A percentile compares a stretch with the other conserved stretches of the same genome.
Conservation (phyloP, 2,888 invertebrate species). For the Dolomedes plantarius region DNA sequence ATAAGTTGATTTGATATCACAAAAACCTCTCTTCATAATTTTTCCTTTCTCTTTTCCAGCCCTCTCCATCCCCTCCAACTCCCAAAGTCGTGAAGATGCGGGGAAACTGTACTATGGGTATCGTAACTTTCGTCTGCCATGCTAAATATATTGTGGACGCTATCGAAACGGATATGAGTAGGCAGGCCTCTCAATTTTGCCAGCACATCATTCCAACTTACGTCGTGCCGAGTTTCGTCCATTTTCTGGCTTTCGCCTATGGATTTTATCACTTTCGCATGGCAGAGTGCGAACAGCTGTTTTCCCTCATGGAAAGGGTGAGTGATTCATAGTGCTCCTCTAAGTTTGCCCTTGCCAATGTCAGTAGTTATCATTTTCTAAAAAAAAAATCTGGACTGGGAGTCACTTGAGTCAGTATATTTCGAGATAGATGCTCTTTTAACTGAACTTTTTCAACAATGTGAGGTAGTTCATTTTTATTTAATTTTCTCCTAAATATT, state of each 20-base stretch:
- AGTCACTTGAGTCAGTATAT: too few relatives aligned
- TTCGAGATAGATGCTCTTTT: too few relatives aligned
- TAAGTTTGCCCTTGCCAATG: conserved; percentile 13
- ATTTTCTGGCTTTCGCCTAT: conserved; percentile 76
- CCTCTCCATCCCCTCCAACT: conserved; percentile 24
- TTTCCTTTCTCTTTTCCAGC: conserved; percentile 21
- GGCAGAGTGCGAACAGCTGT: conserved; percentile 77
- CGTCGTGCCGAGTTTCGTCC: conserved; percentile 76
- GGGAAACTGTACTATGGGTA: conserved; percentile 48
- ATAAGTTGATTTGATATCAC: too few relatives aligned
- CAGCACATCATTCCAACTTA: conserved; percentile 77
- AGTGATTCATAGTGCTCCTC: conserved; percentile 60
- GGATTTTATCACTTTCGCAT: conserved; percentile 76
- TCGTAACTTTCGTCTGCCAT: conserved; percentile 43
- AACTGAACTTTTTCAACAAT: too few relatives aligned
- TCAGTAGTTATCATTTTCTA: too few relatives aligned
- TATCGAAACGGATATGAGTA: background rate
- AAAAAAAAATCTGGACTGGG: too few relatives aligned
- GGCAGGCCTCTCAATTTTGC: conserved; percentile 71
- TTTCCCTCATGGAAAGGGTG: conserved; percentile 77
- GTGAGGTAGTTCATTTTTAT: too few relatives aligned
- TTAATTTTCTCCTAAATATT: too few relatives aligned
- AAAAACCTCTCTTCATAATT: too few relatives aligned
- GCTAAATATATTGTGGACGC: conserved; percentile 35
- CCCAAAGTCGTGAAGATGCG: conserved; percentile 44